A percentile compares a stretch with the other conserved stretches of the same genome.
phyloP scores from a whole-genome alignment of 2,888 invertebrate genomes.

The Odontomyia ornata region DNA sequence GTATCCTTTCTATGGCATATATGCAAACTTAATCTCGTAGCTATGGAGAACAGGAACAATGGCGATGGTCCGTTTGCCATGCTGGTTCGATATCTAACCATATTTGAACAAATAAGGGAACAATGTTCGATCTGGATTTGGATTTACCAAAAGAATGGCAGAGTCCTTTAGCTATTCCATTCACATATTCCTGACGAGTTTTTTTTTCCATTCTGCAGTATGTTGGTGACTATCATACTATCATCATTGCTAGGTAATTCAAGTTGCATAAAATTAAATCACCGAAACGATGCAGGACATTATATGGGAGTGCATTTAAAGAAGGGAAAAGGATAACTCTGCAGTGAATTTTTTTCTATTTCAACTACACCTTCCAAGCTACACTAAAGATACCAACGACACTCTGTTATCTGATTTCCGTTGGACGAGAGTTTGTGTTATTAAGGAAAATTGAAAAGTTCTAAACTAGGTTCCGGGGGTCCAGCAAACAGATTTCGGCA shows the following conservation, averaged over 20 bases:
- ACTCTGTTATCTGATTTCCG: not conserved
- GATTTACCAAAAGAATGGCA: slow-evolving; percentile 4
- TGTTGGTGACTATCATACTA: not conserved
- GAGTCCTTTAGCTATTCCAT: not conserved
- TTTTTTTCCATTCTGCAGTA: slow-evolving; percentile 8
- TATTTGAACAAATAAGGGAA: slow-evolving; percentile 25
- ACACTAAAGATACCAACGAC: not conserved
- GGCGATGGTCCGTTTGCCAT: not conserved
- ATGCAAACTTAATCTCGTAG: not conserved
- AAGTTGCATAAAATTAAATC: slow-evolving; percentile 38
- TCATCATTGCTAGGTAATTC: slow-evolving; percentile 7
- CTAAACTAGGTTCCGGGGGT: not conserved
- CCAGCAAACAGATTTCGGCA: not conserved
- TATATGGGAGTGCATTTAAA: not conserved
- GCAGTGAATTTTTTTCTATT: not conserved
- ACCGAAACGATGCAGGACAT: not conserved
- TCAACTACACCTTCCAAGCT: not conserved
- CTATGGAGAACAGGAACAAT: not conserved
- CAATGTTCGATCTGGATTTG: slow-evolving; percentile 4
- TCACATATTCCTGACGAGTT: not conserved
- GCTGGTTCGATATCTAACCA: not conserved
- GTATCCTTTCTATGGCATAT: not conserved
- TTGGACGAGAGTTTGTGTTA: slow-evolving; percentile 1
- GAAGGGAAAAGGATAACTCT: not conserved
- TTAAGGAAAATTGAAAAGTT: slow-evolving; percentile 22